phyloP scores from a whole-genome alignment of 2,888 invertebrate species.

The Pseudolycoriella hygida region DNA sequence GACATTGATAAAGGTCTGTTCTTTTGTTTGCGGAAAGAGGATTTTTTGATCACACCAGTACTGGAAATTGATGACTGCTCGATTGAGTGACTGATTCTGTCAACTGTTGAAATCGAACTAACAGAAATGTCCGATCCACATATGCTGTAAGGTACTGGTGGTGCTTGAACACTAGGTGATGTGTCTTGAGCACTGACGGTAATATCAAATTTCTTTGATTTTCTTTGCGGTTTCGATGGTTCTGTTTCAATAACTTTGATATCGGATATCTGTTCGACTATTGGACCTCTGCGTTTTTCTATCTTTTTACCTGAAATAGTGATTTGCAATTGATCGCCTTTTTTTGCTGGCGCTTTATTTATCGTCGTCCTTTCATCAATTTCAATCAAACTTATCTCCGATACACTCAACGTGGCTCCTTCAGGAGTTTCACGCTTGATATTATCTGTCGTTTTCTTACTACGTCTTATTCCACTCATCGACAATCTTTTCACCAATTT shows the following conservation, averaged over 20 bases:
- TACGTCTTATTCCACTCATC: background rate
- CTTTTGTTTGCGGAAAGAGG: background rate
- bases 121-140: background rate
- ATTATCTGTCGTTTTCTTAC: background rate
- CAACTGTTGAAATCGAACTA: background rate
- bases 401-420: background rate
- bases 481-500: conserved; percentile 3
- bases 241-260: background rate
- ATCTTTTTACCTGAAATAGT: conserved; percentile 25
- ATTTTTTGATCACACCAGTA: conserved; percentile 10
- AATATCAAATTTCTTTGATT: background rate
- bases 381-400: conserved; percentile 2
- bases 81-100: background rate
- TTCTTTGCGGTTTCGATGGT: background rate
- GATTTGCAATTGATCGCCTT: conserved; percentile 16
- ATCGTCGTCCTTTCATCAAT: conserved; percentile 2
- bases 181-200: no score
- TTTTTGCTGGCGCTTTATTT: background rate
- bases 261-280: background rate
- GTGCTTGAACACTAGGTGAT: no score
- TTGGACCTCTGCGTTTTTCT: conserved; percentile 10
- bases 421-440: background rate
- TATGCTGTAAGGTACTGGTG: no score
- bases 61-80: conserved; percentile 14
- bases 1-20: background rate